These are phyloP conservation scores for Alethe diademata DNA, from an alignment of 2,113 vertebrate genomes.

Conservation along the genomic window DNA sequence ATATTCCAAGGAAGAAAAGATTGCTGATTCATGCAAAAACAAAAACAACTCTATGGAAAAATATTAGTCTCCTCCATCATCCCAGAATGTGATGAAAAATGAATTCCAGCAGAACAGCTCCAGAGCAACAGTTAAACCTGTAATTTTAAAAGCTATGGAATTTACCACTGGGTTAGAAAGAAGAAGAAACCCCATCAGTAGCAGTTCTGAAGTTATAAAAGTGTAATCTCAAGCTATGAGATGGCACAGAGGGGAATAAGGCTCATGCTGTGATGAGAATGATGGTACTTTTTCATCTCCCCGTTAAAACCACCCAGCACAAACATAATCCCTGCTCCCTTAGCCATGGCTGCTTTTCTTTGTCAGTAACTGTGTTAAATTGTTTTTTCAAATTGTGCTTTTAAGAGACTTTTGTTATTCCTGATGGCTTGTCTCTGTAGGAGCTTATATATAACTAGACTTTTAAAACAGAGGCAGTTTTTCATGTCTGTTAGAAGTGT, in stretches of 20 bases:
- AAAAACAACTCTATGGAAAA: background rate
- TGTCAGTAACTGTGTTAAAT: background rate
- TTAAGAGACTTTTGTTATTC: background rate
- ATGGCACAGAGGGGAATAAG: conserved; percentile 18
- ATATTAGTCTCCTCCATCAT: conserved; percentile 24
- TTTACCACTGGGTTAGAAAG: background rate
- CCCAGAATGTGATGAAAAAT: background rate
- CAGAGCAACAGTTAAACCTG: conserved; percentile 10
- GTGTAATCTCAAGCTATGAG: background rate
- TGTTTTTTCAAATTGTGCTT: background rate
- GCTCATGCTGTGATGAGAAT: background rate
- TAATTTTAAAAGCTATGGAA: conserved; percentile 21
- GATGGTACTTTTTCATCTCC: conserved; percentile 1
- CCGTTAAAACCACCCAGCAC: background rate
- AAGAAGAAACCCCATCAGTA: background rate
- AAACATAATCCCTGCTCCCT: background rate
- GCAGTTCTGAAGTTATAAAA: conserved; percentile 15
- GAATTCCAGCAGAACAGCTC: background rate
- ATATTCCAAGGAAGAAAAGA: background rate
- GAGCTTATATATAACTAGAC: background rate
- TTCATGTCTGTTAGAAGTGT: background rate
- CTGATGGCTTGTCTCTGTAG: background rate
- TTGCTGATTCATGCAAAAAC: background rate
- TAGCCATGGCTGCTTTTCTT: background rate
- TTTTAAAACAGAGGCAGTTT: background rate